Percentiles rank a stretch among this genome's conserved stretches.
phyloP scores from a whole-genome alignment of 2,113 vertebrate genomes.

The Phrynosoma platyrhinos region DNA sequence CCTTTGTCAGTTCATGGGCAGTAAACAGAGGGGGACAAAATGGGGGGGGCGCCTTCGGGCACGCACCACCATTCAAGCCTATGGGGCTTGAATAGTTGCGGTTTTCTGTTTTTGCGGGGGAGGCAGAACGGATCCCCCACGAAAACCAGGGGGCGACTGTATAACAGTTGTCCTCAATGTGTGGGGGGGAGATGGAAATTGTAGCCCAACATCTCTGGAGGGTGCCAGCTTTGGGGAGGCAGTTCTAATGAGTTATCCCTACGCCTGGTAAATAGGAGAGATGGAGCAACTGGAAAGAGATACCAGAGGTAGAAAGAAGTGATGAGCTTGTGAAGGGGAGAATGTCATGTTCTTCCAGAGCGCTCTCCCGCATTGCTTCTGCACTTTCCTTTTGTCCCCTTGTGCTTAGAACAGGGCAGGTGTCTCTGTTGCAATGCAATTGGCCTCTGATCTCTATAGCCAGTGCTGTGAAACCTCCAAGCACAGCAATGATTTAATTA shows the following conservation, averaged over 20 bases:
- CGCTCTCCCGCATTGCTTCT: neutral
- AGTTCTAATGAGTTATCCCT: too few species aligned
- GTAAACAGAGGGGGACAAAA: too few species aligned
- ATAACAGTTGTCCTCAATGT: too few species aligned
- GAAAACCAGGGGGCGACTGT: too few species aligned
- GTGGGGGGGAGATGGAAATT: too few species aligned
- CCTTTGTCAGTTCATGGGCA: too few species aligned
- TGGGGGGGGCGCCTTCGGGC: too few species aligned
- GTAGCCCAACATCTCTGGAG: neutral
- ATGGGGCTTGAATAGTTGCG: too few species aligned
- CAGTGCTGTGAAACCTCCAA: constrained; percentile 38
- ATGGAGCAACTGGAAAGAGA: neutral
- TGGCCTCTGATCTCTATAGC: constrained; percentile 30
- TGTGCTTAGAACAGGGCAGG: neutral
- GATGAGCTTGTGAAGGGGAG: neutral
- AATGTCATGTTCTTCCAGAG: neutral
- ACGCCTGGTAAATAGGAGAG: neutral
- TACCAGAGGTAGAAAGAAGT: neutral
- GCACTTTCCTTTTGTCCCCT: neutral
- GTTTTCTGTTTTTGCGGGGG: too few species aligned
- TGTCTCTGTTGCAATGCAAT: neutral
- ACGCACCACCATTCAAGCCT: too few species aligned
- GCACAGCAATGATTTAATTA: constrained; percentile 67
- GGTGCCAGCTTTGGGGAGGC: neutral
- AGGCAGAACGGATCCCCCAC: too few species aligned